Conservation (phyloP, 2,113 vertebrate species). For the Oryzias woworae region DNA sequence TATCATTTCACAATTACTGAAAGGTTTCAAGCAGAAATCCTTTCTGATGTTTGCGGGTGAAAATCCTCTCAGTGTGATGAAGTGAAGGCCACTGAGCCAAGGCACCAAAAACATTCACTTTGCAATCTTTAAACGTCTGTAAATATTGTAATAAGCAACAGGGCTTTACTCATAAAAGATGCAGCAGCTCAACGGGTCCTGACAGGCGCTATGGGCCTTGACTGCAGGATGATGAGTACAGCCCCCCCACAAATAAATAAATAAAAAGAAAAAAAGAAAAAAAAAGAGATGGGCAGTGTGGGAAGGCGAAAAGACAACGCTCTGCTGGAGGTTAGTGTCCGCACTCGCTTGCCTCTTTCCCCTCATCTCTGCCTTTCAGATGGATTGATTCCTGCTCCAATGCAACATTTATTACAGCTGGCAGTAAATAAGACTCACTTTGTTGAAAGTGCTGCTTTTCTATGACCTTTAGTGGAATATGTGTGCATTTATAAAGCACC, state of each 20-base stretch:
- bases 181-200: slow-evolving; percentile 71
- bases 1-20: slow-evolving; percentile 15
- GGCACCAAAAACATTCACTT: slow-evolving; percentile 61
- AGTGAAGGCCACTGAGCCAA: slow-evolving; percentile 62
- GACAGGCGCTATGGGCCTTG: slow-evolving; percentile 72
- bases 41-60: slow-evolving; percentile 9
- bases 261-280: no score
- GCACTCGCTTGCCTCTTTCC: slow-evolving; percentile 48
- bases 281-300: slow-evolving; percentile 52
- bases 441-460: slow-evolving; percentile 54
- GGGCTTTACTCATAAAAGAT: slow-evolving; percentile 75
- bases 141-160: slow-evolving; percentile 78
- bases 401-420: slow-evolving; percentile 56
- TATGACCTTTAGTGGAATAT: slow-evolving; percentile 64
- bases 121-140: slow-evolving; percentile 69
- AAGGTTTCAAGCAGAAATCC: slow-evolving; percentile 3
- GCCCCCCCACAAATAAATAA: slow-evolving; percentile 16
- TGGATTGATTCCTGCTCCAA: slow-evolving; percentile 59
- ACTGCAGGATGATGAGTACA: slow-evolving; percentile 62
- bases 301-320: slow-evolving; percentile 41
- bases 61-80: slow-evolving; percentile 46
- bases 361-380: slow-evolving; percentile 55
- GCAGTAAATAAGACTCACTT: slow-evolving; percentile 49
- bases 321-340: slow-evolving; percentile 51
- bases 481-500: slow-evolving; percentile 41